These are phyloP conservation scores for Vollenhovia emeryi DNA, from an alignment of 1,140 invertebrate species.

Conservation along the genomic window DNA sequence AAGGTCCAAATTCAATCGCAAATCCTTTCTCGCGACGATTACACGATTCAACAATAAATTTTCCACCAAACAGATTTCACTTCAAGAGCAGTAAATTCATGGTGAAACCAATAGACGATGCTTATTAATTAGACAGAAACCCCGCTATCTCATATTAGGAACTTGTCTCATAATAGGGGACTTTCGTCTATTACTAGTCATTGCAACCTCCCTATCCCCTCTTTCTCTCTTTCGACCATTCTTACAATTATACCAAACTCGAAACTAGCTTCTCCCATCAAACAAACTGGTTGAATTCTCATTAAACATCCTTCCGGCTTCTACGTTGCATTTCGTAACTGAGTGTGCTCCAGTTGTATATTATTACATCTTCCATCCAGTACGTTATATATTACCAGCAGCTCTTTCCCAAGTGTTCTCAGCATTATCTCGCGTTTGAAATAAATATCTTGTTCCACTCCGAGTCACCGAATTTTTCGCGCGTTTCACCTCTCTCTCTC, in stretches of 20 bases:
- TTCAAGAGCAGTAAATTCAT: too few species aligned
- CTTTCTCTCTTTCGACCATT: neutral
- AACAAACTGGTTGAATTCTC: neutral
- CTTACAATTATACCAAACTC: neutral
- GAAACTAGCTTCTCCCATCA: neutral
- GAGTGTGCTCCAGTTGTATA: neutral
- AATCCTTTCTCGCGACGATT: too few species aligned
- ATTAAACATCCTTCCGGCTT: neutral
- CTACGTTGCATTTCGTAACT: neutral
- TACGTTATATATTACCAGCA: neutral
- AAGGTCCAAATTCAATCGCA: too few species aligned
- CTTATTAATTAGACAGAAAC: too few species aligned
- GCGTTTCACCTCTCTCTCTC: neutral
- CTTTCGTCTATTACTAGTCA: neutral
- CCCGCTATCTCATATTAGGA: too few species aligned
- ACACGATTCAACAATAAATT: too few species aligned
- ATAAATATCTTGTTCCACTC: constrained; percentile 1
- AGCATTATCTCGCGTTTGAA: neutral
- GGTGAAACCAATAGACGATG: too few species aligned
- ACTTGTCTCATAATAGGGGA: too few species aligned
- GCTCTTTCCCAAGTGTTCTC: neutral
- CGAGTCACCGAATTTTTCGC: neutral
- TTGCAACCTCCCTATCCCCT: too few species aligned
- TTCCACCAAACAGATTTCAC: too few species aligned
- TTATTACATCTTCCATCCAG: neutral